A percentile compares a stretch with the other conserved stretches of the same genome.
Evolutionary conservation across 2,888 invertebrate genomes (phyloP).

Genomic region (Lampropteryx suffumata): DNA sequence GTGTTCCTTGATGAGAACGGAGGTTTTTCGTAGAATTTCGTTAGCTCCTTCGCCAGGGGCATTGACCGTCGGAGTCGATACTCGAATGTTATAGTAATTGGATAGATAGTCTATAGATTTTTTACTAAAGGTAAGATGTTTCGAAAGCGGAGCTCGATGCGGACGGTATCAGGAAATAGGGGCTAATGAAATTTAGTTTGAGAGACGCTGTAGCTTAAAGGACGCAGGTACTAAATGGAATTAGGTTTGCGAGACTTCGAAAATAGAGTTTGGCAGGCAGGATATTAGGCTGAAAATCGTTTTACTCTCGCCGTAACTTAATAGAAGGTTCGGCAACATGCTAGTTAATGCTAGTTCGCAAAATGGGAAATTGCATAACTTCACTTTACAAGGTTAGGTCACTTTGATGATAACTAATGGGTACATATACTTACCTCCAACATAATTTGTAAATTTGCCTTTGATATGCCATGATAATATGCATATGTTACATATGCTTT

Average conservation of each 20-base stretch:
- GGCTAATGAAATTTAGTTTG: conserved; percentile 49
- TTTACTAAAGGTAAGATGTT: conserved; percentile 18
- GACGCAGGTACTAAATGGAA: conserved; percentile 28
- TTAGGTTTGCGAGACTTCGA: conserved; percentile 24
- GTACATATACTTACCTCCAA: too few relatives aligned
- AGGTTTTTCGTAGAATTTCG: conserved; percentile 81
- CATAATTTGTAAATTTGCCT: too few relatives aligned
- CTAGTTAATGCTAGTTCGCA: conserved; percentile 12
- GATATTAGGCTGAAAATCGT: conserved; percentile 20
- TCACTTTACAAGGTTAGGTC: neutral
- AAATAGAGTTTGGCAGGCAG: conserved; percentile 13
- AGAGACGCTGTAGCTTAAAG: conserved; percentile 34
- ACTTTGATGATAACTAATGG: neutral
- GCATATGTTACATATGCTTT: too few relatives aligned
- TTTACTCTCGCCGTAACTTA: conserved; percentile 8
- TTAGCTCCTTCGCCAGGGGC: conserved; percentile 67
- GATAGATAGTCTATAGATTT: conserved; percentile 40
- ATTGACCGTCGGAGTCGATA: conserved; percentile 75
- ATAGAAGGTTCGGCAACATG: conserved; percentile 12
- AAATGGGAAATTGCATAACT: conserved; percentile 12
- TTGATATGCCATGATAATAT: too few relatives aligned
- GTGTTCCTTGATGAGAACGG: conserved; percentile 76
- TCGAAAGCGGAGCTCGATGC: conserved; percentile 30
- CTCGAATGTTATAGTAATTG: conserved; percentile 76
- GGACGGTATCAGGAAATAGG: conserved; percentile 39